A percentile compares a stretch with the other conserved stretches of the same genome.
Conservation (phyloP, 2,888 invertebrate genomes). For the Prenolepis imparis region DNA sequence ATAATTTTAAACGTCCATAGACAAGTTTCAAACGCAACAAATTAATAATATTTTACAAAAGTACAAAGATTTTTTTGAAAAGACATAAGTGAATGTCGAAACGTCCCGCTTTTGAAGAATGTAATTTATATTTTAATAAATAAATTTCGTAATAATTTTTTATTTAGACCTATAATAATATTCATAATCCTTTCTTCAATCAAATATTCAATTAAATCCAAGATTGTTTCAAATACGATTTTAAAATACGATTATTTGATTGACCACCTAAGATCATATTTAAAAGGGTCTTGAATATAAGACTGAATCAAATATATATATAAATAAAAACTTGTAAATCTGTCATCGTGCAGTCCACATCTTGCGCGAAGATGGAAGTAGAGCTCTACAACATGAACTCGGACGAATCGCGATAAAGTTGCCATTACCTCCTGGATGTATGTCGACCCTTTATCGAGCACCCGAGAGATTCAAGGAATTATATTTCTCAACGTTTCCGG, state of each 20-base stretch:
- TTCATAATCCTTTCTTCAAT: neutral
- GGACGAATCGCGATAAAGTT: constrained; percentile 94
- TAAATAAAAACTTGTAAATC: constrained; percentile 7
- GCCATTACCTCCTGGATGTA: constrained; percentile 96
- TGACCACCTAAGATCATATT: neutral
- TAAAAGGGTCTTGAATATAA: neutral
- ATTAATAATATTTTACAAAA: no score
- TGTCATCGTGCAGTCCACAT: constrained; percentile 88
- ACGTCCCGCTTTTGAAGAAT: no score
- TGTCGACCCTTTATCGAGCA: constrained; percentile 93
- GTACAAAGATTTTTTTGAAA: no score
- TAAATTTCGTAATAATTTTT: neutral
- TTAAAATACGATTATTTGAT: neutral
- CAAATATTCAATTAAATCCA: neutral
- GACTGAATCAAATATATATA: neutral
- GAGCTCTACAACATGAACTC: constrained; percentile 91
- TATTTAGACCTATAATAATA: no score
- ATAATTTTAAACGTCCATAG: no score
- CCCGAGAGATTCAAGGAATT: constrained; percentile 93
- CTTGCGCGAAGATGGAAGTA: constrained; percentile 90
- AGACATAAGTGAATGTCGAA: no score
- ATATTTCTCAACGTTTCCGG: constrained; percentile 94
- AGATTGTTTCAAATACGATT: neutral
- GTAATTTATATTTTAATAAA: no score
- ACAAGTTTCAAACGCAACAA: no score